phyloP scores from a whole-genome alignment of 2,888 invertebrate genomes.

The Eudemis profundana region DNA sequence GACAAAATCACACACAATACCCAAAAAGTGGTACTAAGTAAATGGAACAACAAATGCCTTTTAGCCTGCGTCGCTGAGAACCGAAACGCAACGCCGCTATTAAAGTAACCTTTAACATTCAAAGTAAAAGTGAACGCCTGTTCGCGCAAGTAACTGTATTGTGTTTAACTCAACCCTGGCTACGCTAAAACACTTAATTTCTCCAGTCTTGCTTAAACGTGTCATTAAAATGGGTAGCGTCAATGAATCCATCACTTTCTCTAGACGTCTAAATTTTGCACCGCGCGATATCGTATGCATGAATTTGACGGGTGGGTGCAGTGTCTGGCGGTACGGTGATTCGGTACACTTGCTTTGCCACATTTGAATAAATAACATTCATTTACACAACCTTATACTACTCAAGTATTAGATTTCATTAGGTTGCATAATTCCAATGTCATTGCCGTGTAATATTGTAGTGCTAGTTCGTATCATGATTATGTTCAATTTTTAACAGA shows the following conservation, averaged over 20 bases:
- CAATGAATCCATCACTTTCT: slow-evolving; percentile 39
- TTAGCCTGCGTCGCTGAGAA: background rate
- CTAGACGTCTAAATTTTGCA: slow-evolving; percentile 31
- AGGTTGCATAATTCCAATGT: background rate
- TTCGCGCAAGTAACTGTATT: slow-evolving; percentile 2
- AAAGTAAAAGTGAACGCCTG: slow-evolving; percentile 13
- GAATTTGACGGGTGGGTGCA: slow-evolving; percentile 20
- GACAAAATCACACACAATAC: too few species aligned
- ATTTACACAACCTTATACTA: background rate
- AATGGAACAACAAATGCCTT: background rate
- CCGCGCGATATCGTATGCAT: slow-evolving; percentile 35
- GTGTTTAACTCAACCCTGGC: slow-evolving; percentile 9
- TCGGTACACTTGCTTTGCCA: slow-evolving; percentile 5
- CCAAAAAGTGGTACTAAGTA: background rate
- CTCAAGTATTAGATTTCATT: background rate
- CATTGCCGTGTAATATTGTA: background rate
- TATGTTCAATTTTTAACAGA: too few species aligned
- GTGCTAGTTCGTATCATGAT: too few species aligned
- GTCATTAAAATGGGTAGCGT: slow-evolving; percentile 4
- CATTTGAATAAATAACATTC: slow-evolving; percentile 1
- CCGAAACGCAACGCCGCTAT: background rate
- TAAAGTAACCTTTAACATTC: slow-evolving; percentile 16
- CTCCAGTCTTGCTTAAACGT: slow-evolving; percentile 1
- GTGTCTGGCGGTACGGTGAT: background rate
- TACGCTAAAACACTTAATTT: slow-evolving; percentile 10